Evolutionary conservation across 2,888 invertebrate genomes (phyloP).

Genomic region (Spialia ferax): DNA sequence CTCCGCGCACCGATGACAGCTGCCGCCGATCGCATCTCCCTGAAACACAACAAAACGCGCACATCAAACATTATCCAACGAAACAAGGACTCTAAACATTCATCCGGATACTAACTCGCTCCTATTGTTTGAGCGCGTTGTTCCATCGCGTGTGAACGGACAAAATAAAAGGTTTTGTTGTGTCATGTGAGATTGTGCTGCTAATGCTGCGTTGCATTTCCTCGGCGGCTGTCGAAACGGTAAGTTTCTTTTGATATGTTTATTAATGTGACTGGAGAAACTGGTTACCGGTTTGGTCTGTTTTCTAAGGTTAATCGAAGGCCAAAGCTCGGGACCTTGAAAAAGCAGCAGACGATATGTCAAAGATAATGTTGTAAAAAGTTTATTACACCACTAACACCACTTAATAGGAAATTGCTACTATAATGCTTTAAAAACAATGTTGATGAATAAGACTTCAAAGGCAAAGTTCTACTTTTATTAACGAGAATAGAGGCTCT

Average conservation of each 20-base stretch:
- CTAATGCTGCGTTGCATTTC: constrained; percentile 60
- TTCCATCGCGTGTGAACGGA: constrained; percentile 50
- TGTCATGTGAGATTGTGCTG: constrained; percentile 69
- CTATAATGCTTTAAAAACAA: not conserved
- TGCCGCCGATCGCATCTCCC: constrained; percentile 66
- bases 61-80: constrained; percentile 23
- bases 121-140: constrained; percentile 55
- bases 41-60: constrained; percentile 54
- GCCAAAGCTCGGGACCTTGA: constrained; percentile 56
- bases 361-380: constrained; percentile 58
- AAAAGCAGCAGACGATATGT: constrained; percentile 51
- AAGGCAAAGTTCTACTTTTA: not conserved
- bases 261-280: constrained; percentile 10
- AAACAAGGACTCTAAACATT: constrained; percentile 25
- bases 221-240: constrained; percentile 74
- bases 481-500: not conserved
- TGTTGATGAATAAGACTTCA: not conserved
- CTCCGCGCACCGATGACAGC: constrained; percentile 66
- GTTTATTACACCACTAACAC: constrained; percentile 50
- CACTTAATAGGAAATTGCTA: not conserved
- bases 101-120: not conserved
- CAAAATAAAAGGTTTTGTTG: constrained; percentile 56
- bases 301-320: constrained; percentile 52
- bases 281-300: not conserved
- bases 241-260: constrained; percentile 56